phyloP scores from a whole-genome alignment of 2,888 invertebrate species.

The Callimorpha dominula region DNA sequence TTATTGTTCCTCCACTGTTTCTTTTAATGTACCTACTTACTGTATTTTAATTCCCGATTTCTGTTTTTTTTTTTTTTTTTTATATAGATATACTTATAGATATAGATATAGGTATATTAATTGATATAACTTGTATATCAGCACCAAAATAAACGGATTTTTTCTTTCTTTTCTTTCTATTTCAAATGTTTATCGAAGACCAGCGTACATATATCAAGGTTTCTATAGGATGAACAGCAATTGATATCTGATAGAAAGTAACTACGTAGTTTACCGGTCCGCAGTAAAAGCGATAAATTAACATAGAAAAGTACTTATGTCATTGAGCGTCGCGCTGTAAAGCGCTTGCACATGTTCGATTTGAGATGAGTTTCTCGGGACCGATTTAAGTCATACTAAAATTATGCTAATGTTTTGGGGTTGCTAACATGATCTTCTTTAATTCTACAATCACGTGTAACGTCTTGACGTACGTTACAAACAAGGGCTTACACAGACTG shows the following conservation, averaged over 20 bases:
- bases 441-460: too few relatives aligned
- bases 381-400: conserved; percentile 37
- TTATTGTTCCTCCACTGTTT: too few relatives aligned
- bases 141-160: too few relatives aligned
- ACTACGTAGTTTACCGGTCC: conserved; percentile 37
- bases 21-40: too few relatives aligned
- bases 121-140: too few relatives aligned
- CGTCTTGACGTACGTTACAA: not conserved
- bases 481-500: not conserved
- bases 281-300: conserved; percentile 54
- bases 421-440: not conserved
- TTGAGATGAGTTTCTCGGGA: conserved; percentile 50
- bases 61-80: too few relatives aligned
- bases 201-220: not conserved
- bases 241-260: conserved; percentile 50
- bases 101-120: too few relatives aligned
- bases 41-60: too few relatives aligned
- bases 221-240: not conserved
- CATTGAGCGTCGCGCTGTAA: not conserved
- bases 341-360: conserved; percentile 47
- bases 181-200: too few relatives aligned
- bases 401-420: not conserved
- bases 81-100: too few relatives aligned
- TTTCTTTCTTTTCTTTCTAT: too few relatives aligned
- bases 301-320: conserved; percentile 40